Base-by-base conservation (phyloP, 2,113 vertebrate species). In the Carettochelys insculpta region DNA sequence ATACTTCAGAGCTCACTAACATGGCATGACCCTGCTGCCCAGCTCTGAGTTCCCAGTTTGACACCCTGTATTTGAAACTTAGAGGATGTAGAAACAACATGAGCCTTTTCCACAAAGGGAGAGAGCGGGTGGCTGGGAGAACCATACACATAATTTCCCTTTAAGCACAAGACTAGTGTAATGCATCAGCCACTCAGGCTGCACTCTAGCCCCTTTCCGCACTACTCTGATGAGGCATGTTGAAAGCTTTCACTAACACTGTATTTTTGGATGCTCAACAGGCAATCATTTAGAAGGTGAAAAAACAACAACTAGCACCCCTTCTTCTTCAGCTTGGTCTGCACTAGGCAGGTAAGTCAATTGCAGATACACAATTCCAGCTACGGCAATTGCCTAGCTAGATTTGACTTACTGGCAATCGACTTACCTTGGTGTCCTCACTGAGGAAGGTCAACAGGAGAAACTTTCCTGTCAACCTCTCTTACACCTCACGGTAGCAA, bases 51-150 rank as follows among this genome's bases (percentile, higher is more conserved):
- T 38, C 34, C 61, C 61, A 68, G 61, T 38, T 38, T 68, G 61
- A 19, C 17, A 38, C 61, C 61, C 17, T 68, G 19, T 38, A 38
- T 38, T 19, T 11, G 19, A 68, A 22, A 34, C n/a, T 16, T 68
- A n/a, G 19, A 38, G 19, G 61, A 68, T 38, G 17, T 38, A 19
- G 61, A 38, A 38, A 73, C 11, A 71, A 27, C 0, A 0, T 1
- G 8, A 68, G n/a, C 9, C 61, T 38, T 68, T 68, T 20, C n/a
- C 61, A 38, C n/a, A 19, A 38, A 54, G n/a, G 47, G 13, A 52
- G 41, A 80, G 80, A 80, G 80, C 0, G 1, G n/a, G 17, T 4
- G 3, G 29, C 0, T 13, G 73, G 51, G 65, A 48, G 80, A 56
- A 47, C 52, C 6, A 34, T 50, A 73, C 47, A 43, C 51, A 87